These are phyloP conservation scores for Pelusios castaneus DNA, from an alignment of 2,113 vertebrate species.

Conservation along the genomic window DNA sequence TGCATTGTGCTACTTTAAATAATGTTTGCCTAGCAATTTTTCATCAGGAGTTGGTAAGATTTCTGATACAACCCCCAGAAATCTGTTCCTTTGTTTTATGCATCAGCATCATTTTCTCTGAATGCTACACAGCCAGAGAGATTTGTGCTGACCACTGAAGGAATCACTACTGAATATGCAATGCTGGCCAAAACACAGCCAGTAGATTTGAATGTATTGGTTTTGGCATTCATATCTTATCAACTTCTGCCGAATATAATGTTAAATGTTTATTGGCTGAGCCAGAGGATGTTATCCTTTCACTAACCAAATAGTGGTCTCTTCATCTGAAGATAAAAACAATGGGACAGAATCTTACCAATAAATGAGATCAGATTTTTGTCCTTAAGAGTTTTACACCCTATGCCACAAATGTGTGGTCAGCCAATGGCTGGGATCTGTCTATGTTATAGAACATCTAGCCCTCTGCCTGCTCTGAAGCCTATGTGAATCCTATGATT, in stretches of 20 bases:
- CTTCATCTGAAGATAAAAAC: neutral
- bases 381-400: neutral
- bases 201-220: neutral
- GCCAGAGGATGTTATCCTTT: neutral
- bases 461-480: neutral
- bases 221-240: fast-evolving
- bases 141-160: neutral
- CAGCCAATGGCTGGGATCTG: neutral
- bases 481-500: neutral
- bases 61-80: slow-evolving; percentile 19
- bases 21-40: slow-evolving; percentile 42
- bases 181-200: fast-evolving
- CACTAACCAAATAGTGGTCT: neutral
- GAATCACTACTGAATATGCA: neutral
- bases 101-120: slow-evolving; percentile 15
- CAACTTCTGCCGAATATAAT: neutral
- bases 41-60: slow-evolving; percentile 3
- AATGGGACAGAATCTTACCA: neutral
- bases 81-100: slow-evolving; percentile 46
- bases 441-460: neutral
- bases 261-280: neutral
- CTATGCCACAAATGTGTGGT: neutral
- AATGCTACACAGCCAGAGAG: neutral
- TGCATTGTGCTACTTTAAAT: slow-evolving; percentile 4
- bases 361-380: fast-evolving